phyloP scores from a whole-genome alignment of 2,113 vertebrate species.

The Callipepla californica region DNA sequence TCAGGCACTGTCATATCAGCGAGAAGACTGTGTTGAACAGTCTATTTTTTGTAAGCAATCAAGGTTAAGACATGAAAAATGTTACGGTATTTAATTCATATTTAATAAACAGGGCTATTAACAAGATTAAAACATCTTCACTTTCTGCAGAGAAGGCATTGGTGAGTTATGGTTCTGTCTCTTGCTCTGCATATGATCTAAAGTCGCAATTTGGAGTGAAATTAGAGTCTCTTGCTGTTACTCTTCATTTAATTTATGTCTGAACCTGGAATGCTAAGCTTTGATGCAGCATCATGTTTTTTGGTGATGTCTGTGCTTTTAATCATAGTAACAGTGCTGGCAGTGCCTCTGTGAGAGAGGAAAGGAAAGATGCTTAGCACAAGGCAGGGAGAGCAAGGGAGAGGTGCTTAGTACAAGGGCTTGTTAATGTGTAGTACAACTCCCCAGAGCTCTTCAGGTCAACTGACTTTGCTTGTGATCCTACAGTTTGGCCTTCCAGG shows the following conservation, averaged over 20 bases:
- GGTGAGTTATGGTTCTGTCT: conserved; percentile 54
- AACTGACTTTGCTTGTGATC: conserved; percentile 58
- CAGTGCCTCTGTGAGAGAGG: background rate
- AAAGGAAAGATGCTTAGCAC: background rate
- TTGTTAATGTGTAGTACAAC: conserved; percentile 48
- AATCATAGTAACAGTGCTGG: conserved; percentile 41
- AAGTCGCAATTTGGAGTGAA: conserved; percentile 47
- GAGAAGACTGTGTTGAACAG: background rate
- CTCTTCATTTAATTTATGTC: conserved; percentile 18
- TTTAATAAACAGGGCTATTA: conserved; percentile 50
- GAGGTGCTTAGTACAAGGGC: background rate
- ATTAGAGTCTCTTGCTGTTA: conserved; percentile 49
- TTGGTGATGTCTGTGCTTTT: conserved; percentile 34
- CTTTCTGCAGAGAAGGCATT: conserved; percentile 9
- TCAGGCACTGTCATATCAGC: background rate
- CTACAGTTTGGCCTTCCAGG: conserved; percentile 52
- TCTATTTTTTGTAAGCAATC: conserved; percentile 16
- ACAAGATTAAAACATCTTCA: conserved; percentile 13
- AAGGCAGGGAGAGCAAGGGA: background rate
- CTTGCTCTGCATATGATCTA: conserved; percentile 24
- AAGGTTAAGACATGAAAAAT: conserved; percentile 21
- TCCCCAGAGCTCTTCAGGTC: conserved; percentile 52
- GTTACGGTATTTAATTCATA: conserved; percentile 1
- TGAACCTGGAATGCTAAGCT: conserved; percentile 12
- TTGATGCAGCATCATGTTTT: conserved; percentile 25